Conservation (phyloP, 2,797 vertebrate species). For the Hapalemur alaotrensis region DNA sequence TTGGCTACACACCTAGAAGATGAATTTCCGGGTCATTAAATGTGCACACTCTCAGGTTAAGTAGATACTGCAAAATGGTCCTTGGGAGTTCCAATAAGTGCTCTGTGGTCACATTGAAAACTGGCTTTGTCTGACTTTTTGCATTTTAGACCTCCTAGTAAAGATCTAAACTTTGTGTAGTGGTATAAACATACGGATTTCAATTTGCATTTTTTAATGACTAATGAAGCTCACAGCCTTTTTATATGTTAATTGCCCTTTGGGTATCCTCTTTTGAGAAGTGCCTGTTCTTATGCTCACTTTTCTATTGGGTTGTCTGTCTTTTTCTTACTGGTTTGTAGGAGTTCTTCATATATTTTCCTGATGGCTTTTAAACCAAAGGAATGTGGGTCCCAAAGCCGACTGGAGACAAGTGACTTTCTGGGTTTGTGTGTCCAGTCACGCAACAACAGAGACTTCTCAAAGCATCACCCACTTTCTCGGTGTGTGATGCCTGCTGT, state of each 20-base stretch:
- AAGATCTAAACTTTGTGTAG: background rate
- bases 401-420: background rate
- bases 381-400: background rate
- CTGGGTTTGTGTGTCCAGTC: no score
- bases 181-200: background rate
- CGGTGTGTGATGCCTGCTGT: fast-evolving
- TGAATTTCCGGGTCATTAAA: background rate
- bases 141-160: background rate
- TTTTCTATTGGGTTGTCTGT: background rate
- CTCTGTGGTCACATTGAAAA: background rate
- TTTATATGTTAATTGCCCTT: background rate
- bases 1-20: background rate
- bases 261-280: background rate
- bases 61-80: background rate
- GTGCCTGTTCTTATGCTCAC: background rate
- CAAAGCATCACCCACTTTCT: background rate
- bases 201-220: background rate
- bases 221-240: background rate
- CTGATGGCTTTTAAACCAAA: background rate
- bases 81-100: fast-evolving
- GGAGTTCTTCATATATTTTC: background rate
- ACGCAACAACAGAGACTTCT: background rate
- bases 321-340: background rate
- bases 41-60: fast-evolving
- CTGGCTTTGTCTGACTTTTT: background rate